These are phyloP conservation scores for Hemibagrus wyckioides DNA, from an alignment of 2,113 vertebrate species.

Conservation along the genomic window DNA sequence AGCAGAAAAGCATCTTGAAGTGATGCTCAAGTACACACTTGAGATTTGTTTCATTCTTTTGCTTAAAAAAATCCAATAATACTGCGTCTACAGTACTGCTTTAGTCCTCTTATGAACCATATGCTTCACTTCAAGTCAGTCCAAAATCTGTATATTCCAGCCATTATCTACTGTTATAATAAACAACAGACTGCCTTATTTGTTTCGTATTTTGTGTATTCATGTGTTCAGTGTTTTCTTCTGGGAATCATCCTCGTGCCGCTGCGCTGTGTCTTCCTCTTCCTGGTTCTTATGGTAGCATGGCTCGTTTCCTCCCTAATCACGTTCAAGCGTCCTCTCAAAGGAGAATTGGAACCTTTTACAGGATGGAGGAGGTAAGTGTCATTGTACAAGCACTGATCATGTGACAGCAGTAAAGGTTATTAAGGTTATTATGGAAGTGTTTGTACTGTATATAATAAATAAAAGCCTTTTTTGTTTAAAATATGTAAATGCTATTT, in stretches of 20 bases:
- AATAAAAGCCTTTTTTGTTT: neutral
- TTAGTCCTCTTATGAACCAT: neutral
- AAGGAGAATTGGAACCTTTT: constrained; percentile 77
- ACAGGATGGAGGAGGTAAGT: constrained; percentile 91
- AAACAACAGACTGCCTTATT: neutral
- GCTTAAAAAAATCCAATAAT: neutral
- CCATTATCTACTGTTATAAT: neutral
- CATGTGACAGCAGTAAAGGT: neutral
- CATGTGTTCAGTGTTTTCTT: constrained; percentile 68
- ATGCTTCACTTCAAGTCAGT: neutral
- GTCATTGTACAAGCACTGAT: neutral
- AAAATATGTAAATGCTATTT: neutral
- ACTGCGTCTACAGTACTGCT: neutral
- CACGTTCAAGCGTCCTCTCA: constrained; percentile 74
- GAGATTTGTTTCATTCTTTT: neutral
- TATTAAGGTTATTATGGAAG: neutral
- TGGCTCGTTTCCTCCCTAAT: constrained; percentile 83
- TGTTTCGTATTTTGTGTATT: neutral
- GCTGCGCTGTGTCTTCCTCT: constrained; percentile 76
- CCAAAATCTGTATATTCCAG: neutral
- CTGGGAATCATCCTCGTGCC: constrained; percentile 87
- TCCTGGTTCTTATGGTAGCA: constrained; percentile 76
- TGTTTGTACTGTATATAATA: neutral
- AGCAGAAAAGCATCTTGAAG: neutral
- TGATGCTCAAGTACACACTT: neutral